These are phyloP conservation scores for Ridgeia piscesae DNA, from an alignment of 1,140 invertebrate species.

Conservation along the genomic window DNA sequence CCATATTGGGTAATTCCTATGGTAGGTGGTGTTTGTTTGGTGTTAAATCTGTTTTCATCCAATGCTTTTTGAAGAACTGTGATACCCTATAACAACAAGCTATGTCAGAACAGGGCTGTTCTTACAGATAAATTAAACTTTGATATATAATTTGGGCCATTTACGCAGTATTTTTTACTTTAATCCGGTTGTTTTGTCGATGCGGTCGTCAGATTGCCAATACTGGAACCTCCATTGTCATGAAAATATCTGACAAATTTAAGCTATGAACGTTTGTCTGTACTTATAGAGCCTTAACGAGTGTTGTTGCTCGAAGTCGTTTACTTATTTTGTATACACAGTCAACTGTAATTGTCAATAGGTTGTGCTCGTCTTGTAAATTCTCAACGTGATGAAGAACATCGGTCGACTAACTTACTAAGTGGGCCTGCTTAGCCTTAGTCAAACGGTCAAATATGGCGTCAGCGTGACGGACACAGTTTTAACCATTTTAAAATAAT, in stretches of 20 bases:
- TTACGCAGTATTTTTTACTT: conserved; percentile 9
- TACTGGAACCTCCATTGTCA: background rate
- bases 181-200: background rate
- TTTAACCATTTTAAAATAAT: too few species aligned
- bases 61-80: background rate
- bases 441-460: background rate
- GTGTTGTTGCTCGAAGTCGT: background rate
- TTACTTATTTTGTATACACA: background rate
- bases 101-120: background rate
- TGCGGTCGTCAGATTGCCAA: background rate
- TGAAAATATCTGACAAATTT: background rate
- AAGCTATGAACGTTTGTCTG: background rate
- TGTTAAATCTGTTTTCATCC: conserved; percentile 10
- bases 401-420: background rate
- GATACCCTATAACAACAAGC: background rate
- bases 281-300: background rate
- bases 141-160: conserved; percentile 12
- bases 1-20: conserved; percentile 12
- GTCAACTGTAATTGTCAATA: background rate
- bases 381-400: background rate
- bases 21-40: conserved; percentile 7
- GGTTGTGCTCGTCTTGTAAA: background rate
- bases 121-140: background rate
- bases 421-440: background rate
- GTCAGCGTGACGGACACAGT: background rate